These are phyloP conservation scores for Apolygus lucorum DNA, from an alignment of 1,140 invertebrate species.

Conservation along the genomic window DNA sequence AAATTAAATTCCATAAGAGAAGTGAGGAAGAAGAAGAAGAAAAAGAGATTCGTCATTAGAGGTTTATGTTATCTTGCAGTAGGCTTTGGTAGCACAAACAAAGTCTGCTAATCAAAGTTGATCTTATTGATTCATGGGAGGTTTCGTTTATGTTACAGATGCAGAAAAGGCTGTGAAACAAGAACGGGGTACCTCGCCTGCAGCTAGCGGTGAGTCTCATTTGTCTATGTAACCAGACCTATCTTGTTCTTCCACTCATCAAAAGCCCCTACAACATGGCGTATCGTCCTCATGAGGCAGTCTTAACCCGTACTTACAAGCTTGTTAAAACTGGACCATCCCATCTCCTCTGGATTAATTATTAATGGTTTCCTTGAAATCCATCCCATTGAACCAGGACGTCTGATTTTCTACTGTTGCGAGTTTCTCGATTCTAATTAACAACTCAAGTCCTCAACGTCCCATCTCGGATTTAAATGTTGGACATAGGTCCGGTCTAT, in stretches of 20 bases:
- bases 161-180: constrained; percentile 7
- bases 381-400: background rate
- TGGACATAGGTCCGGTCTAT: background rate
- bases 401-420: background rate
- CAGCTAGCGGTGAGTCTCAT: background rate
- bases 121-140: no score
- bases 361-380: constrained; percentile 12
- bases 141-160: constrained; percentile 4
- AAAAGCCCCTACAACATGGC: background rate
- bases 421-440: constrained; percentile 10
- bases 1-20: no score
- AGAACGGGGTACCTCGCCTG: constrained; percentile 3
- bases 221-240: background rate
- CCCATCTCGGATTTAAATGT: constrained; percentile 9
- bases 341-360: background rate
- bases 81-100: no score
- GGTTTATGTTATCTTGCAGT: no score
- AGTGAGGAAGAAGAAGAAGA: no score
- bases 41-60: no score
- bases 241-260: no score
- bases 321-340: background rate
- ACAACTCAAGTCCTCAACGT: background rate
- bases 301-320: background rate
- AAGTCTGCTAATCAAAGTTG: no score
- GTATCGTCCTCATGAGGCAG: background rate